Conservation (phyloP, 2,888 invertebrate genomes). For the Nymphalis polychloros region DNA sequence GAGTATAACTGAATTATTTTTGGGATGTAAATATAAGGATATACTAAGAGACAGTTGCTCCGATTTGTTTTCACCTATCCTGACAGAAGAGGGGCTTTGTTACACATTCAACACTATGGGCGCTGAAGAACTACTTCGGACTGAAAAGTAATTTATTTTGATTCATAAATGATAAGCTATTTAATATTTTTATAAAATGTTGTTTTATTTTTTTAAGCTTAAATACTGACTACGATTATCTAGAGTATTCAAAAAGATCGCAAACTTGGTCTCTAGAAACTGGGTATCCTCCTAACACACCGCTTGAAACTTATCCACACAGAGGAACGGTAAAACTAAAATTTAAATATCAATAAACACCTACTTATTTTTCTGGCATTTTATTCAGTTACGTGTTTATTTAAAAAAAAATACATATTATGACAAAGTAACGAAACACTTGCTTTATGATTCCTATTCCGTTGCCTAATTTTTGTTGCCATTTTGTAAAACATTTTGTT, state of each 20-base stretch:
- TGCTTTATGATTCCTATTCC: no score
- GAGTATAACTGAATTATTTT: slow-evolving; percentile 77
- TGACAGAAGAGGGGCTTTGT: slow-evolving; percentile 87
- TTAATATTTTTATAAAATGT: not conserved
- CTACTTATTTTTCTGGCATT: no score
- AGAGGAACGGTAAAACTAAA: slow-evolving; percentile 80
- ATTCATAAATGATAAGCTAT: not conserved
- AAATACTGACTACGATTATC: slow-evolving; percentile 60
- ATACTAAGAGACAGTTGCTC: slow-evolving; percentile 73
- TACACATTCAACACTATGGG: slow-evolving; percentile 86
- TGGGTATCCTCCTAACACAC: slow-evolving; percentile 80
- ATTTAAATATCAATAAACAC: not conserved
- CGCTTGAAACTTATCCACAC: slow-evolving; percentile 84
- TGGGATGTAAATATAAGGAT: slow-evolving; percentile 83
- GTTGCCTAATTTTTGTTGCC: no score
- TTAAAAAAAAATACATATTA: not conserved
- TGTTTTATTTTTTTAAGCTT: slow-evolving; percentile 47
- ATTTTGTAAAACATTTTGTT: no score
- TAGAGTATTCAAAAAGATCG: slow-evolving; percentile 57
- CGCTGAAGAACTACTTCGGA: slow-evolving; percentile 81
- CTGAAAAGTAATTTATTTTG: slow-evolving; percentile 71
- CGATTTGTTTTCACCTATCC: slow-evolving; percentile 82
- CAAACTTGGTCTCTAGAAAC: slow-evolving; percentile 84
- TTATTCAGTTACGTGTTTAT: no score
- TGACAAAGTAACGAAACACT: not conserved